Percentiles rank a stretch among this genome's conserved stretches.
Conservation (phyloP, 1,140 invertebrate species). For the Listronotus oregonensis region DNA sequence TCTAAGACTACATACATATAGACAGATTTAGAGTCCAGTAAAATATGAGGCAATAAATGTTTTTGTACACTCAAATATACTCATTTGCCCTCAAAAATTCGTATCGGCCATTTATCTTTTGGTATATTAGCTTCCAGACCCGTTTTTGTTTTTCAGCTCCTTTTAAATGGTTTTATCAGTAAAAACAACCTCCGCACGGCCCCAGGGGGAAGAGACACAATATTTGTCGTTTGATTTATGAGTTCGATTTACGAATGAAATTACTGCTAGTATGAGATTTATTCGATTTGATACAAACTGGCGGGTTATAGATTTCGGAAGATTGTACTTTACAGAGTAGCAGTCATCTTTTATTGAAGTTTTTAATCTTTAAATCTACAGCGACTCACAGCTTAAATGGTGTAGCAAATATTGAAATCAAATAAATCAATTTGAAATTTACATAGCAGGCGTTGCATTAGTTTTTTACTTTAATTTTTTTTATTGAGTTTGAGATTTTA, state of each 20-base stretch:
- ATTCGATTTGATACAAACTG: constrained; percentile 24
- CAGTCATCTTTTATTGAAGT: no score
- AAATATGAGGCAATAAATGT: no score
- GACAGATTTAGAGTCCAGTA: no score
- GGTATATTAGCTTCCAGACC: constrained; percentile 11
- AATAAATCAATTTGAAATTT: no score
- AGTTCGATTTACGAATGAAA: constrained; percentile 25
- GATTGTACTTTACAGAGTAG: neutral
- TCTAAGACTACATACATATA: no score
- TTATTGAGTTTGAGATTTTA: no score
- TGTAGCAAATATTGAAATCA: no score
- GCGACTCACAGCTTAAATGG: no score
- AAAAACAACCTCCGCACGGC: constrained; percentile 14
- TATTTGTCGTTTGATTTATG: constrained; percentile 28
- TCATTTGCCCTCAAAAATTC: neutral
- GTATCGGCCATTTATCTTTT: neutral
- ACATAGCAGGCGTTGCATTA: no score
- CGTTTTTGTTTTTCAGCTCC: constrained; percentile 8
- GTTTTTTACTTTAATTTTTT: no score
- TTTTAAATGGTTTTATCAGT: constrained; percentile 25
- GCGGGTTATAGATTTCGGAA: constrained; percentile 15
- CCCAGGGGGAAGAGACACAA: constrained; percentile 19
- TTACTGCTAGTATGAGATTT: constrained; percentile 20
- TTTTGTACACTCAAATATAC: no score
- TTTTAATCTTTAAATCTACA: no score